Percentiles rank a stretch among this genome's conserved stretches.
Evolutionary conservation across 2,888 invertebrate genomes (phyloP).

Genomic region (Scotopteryx bipunctaria): DNA sequence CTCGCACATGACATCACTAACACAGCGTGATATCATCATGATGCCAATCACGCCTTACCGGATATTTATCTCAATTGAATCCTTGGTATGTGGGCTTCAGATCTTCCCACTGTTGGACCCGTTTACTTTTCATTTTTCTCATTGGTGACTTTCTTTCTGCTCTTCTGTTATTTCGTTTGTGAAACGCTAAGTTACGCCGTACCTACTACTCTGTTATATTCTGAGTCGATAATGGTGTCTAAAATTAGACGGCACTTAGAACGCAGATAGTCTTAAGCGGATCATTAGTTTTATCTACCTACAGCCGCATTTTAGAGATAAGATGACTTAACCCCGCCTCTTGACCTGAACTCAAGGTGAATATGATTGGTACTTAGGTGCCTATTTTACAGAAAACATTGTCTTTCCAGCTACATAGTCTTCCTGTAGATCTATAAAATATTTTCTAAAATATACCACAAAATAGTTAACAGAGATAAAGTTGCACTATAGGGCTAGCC

Average conservation of each 20-base stretch:
- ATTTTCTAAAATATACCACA: too few species aligned
- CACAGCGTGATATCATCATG: constrained; percentile 54
- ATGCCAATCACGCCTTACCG: constrained; percentile 43
- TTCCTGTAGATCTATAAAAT: too few species aligned
- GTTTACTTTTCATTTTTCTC: too few species aligned
- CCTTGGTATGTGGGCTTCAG: constrained; percentile 22
- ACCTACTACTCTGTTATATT: background rate
- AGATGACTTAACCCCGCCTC: constrained; percentile 23
- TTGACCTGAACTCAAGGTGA: constrained; percentile 31
- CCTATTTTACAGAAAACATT: too few species aligned
- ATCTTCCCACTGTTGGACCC: background rate
- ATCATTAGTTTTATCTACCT: constrained; percentile 28
- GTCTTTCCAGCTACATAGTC: too few species aligned
- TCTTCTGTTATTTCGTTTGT: too few species aligned
- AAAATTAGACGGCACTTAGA: constrained; percentile 21
- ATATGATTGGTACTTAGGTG: constrained; percentile 9
- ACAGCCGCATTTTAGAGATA: constrained; percentile 22
- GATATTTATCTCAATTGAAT: constrained; percentile 62
- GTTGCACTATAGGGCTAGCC: too few species aligned
- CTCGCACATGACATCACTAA: constrained; percentile 48
- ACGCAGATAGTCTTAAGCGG: constrained; percentile 24
- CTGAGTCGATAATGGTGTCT: constrained; percentile 10
- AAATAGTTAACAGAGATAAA: too few species aligned
- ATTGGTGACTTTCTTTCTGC: too few species aligned
- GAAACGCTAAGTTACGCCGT: too few species aligned